Base-by-base conservation (phyloP, 2,113 vertebrate species). In the Prietella phreatophila region DNA sequence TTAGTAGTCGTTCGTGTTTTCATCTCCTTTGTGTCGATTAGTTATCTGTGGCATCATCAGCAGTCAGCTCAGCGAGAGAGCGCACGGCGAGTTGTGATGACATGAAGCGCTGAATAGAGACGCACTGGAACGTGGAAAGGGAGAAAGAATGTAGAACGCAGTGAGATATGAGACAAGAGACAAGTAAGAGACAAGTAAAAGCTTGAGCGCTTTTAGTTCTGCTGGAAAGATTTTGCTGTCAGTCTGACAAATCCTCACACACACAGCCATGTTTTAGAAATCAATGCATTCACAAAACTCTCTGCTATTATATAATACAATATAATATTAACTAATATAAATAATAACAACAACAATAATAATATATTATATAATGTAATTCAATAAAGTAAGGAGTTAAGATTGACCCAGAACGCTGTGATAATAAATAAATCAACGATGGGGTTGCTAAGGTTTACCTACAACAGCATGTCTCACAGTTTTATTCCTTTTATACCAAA, bases 1-100 rank as follows among this genome's bases (percentile, higher is more conserved):
- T 84, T 50, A 56, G 42, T 19, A 20, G 6, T 47, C 47, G 60
- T 88, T 79, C 11, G 50, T 56, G 73, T 83, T 79, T 80, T 84
- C 27, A 15, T 61, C 17, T 4, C 25, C 19, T 69, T 27, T 80
- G 73, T 84, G 73, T 17, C 42, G 82, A 69, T 88, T 84, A 67
- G 61, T 88, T 85, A 69, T 88, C 87, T n/a, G 83, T 79, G 56
- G 39, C 65, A 33, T 88, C 61, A 84, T 88, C 73, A 47, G 73
- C 61, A 69, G 22, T 67, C 87, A 55, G 47, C 82, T 78, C 87
- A 39, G 14, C 25, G 30, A 88, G 86, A 75, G 83, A 80, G 69
- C 15, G 42, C 53, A 9, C 82, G 39, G 33, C 20, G n/a, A 55
- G 73, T 58, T 83, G 33, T 42, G 47, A 56, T 58, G 83, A 88